Evolutionary conservation across 2,797 vertebrate species (phyloP).

Genomic region (Parambassis ranga): DNA sequence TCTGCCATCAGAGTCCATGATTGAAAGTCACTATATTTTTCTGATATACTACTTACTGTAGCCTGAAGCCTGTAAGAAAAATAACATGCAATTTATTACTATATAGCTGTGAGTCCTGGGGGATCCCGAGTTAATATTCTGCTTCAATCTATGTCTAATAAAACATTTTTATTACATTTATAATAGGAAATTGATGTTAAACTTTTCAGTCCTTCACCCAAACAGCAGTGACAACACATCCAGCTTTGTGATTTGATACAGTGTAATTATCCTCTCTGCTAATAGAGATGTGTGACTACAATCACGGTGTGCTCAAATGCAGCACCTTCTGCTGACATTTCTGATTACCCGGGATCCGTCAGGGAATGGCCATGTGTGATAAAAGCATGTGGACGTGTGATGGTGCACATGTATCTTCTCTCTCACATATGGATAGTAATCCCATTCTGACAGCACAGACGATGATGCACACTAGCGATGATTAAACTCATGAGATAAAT

Average conservation of each 20-base stretch:
- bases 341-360: slow-evolving; percentile 43
- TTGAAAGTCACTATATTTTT: too few relatives aligned
- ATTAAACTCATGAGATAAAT: slow-evolving; percentile 20
- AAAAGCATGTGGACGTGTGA: background rate
- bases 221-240: background rate
- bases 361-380: background rate
- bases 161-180: too few relatives aligned
- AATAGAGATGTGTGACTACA: slow-evolving; percentile 51
- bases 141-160: background rate
- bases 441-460: background rate
- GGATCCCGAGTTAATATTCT: too few relatives aligned
- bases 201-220: background rate
- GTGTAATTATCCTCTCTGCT: slow-evolving; percentile 45
- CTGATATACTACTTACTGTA: background rate
- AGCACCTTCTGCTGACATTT: slow-evolving; percentile 47
- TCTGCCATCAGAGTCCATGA: background rate
- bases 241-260: slow-evolving; percentile 22
- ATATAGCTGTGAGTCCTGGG: background rate
- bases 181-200: background rate
- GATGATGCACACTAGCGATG: slow-evolving; percentile 7
- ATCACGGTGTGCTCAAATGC: slow-evolving; percentile 32
- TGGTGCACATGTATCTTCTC: background rate
- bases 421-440: slow-evolving; percentile 1
- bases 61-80: too few relatives aligned
- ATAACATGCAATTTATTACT: background rate